Conservation (phyloP, 2,888 invertebrate species). For the Biston stratarius region DNA sequence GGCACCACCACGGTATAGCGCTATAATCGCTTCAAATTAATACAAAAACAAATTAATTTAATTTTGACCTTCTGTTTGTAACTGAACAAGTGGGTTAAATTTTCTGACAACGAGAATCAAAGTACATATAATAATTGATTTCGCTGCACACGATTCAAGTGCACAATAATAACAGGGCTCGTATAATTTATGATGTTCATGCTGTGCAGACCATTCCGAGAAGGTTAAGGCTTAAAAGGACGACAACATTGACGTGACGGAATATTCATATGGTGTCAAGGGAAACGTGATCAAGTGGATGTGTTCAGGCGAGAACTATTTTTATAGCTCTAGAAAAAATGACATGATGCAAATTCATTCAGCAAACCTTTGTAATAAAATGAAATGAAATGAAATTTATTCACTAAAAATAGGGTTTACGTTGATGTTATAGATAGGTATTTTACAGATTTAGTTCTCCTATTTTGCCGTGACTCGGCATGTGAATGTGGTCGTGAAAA, state of each 20-base stretch:
- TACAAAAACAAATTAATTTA: too few species aligned
- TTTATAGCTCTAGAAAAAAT: slow-evolving; percentile 47
- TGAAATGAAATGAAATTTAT: too few species aligned
- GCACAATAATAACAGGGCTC: slow-evolving; percentile 25
- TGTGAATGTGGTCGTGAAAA: too few species aligned
- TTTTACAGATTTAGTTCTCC: too few species aligned
- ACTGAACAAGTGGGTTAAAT: too few species aligned
- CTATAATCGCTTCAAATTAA: too few species aligned
- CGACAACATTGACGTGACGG: slow-evolving; percentile 60
- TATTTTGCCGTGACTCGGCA: too few species aligned
- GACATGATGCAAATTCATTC: slow-evolving; percentile 1
- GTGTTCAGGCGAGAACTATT: slow-evolving; percentile 42
- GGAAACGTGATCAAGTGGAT: slow-evolving; percentile 71
- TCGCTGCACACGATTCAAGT: slow-evolving; percentile 13
- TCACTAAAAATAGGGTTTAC: too few species aligned
- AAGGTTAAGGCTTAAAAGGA: slow-evolving; percentile 70
- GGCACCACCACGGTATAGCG: too few species aligned
- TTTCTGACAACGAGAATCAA: background rate
- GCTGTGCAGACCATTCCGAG: slow-evolving; percentile 47
- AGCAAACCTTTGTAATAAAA: background rate
- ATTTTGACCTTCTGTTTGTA: too few species aligned
- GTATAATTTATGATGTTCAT: slow-evolving; percentile 34
- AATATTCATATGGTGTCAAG: slow-evolving; percentile 62
- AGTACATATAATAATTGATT: slow-evolving; percentile 13
- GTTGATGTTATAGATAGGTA: too few species aligned